Evolutionary conservation across 2,113 vertebrate genomes (phyloP).

Genomic region (Actinemys pallida): DNA sequence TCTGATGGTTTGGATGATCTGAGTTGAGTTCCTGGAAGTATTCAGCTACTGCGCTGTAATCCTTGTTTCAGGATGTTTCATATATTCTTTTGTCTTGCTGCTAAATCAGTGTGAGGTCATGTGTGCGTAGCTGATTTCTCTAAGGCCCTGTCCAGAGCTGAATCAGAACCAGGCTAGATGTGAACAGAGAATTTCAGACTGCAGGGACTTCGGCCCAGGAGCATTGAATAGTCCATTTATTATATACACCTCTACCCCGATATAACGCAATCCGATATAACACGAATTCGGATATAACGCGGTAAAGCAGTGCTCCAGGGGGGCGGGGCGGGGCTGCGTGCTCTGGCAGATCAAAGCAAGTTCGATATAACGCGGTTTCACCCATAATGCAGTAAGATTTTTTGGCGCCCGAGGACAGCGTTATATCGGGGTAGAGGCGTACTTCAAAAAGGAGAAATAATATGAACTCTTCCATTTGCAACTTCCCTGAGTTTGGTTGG

Average conservation of each 20-base stretch:
- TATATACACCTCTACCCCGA: too few relatives aligned
- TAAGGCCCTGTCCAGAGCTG: neutral
- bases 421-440: too few relatives aligned
- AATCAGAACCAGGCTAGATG: neutral
- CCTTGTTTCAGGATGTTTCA: neutral
- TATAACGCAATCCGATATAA: too few relatives aligned
- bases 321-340: too few relatives aligned
- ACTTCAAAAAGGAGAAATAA: neutral
- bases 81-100: neutral
- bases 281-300: too few relatives aligned
- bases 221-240: neutral
- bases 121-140: constrained; percentile 4
- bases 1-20: neutral
- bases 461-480: neutral
- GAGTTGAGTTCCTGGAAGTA: constrained; percentile 34
- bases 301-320: too few relatives aligned
- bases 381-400: too few relatives aligned
- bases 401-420: too few relatives aligned
- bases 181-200: neutral
- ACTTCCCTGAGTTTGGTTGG: neutral
- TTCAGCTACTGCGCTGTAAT: constrained; percentile 2
- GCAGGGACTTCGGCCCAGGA: neutral
- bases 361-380: too few relatives aligned
- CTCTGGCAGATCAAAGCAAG: too few relatives aligned
- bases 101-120: neutral